These are phyloP conservation scores for Gorsachius goisagi DNA, from an alignment of 2,113 vertebrate species.

Conservation along the genomic window DNA sequence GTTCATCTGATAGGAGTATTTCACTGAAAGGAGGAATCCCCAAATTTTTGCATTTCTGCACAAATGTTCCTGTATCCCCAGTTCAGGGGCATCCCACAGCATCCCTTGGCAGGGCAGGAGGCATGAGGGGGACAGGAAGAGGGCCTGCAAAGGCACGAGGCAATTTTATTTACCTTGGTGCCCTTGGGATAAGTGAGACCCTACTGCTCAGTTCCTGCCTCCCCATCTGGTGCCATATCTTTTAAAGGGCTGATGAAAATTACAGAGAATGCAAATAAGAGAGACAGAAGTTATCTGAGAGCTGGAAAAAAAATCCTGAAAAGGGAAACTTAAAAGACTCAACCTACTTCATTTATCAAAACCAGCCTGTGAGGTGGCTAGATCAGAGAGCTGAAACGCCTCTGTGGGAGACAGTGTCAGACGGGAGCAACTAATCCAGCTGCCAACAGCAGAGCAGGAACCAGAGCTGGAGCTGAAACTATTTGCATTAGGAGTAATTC, in stretches of 20 bases:
- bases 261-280: constrained; percentile 6
- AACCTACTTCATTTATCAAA: constrained; percentile 48
- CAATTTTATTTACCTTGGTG: background rate
- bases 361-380: background rate
- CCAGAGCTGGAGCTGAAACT: background rate
- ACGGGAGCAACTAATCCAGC: background rate
- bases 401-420: background rate
- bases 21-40: background rate
- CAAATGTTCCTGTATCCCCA: background rate
- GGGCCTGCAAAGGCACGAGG: background rate
- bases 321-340: constrained; percentile 31
- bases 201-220: background rate
- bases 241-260: constrained; percentile 24
- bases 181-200: background rate
- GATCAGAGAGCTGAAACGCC: background rate
- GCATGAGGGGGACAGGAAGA: background rate
- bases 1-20: background rate
- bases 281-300: background rate
- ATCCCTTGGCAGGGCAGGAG: background rate
- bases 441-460: constrained; percentile 2
- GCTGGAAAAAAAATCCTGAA: background rate
- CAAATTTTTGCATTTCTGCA: background rate
- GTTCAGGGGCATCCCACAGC: background rate
- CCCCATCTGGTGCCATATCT: background rate
- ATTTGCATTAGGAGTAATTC: background rate